Conservation (phyloP, 2,113 vertebrate species). For the Natator depressus region DNA sequence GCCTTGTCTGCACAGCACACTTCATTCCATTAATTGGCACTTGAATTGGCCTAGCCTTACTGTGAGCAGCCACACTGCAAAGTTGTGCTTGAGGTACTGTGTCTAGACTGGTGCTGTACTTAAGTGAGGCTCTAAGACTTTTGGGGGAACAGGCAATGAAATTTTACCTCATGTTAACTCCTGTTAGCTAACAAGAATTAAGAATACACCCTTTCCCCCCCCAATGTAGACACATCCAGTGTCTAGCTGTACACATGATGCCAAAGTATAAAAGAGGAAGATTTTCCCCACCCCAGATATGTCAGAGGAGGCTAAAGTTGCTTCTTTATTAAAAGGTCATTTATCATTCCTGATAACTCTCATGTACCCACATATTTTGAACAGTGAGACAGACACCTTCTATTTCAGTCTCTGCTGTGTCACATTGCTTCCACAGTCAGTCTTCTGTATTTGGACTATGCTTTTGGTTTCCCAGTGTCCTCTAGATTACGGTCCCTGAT, state of each 20-base stretch:
- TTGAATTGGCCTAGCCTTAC: too few species aligned
- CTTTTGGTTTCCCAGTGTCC: neutral
- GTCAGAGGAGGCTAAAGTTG: neutral
- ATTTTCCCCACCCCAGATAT: neutral
- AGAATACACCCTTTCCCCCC: too few species aligned
- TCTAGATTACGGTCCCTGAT: neutral
- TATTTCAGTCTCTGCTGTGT: neutral
- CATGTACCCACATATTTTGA: too few species aligned
- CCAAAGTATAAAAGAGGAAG: neutral
- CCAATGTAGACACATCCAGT: neutral
- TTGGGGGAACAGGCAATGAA: too few species aligned
- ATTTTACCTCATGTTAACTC: too few species aligned
- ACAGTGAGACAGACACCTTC: neutral
- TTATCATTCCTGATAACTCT: neutral
- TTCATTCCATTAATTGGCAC: too few species aligned
- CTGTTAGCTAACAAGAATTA: too few species aligned
- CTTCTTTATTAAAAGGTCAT: neutral
- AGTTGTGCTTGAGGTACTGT: too few species aligned
- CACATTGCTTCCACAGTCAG: neutral
- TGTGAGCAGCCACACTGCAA: too few species aligned
- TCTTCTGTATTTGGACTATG: neutral
- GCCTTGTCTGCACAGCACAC: too few species aligned
- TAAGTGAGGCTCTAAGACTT: too few species aligned
- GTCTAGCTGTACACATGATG: neutral
- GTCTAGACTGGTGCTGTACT: too few species aligned